Base-by-base conservation (phyloP, 2,797 vertebrate species). In the Jordanella pulchra region DNA sequence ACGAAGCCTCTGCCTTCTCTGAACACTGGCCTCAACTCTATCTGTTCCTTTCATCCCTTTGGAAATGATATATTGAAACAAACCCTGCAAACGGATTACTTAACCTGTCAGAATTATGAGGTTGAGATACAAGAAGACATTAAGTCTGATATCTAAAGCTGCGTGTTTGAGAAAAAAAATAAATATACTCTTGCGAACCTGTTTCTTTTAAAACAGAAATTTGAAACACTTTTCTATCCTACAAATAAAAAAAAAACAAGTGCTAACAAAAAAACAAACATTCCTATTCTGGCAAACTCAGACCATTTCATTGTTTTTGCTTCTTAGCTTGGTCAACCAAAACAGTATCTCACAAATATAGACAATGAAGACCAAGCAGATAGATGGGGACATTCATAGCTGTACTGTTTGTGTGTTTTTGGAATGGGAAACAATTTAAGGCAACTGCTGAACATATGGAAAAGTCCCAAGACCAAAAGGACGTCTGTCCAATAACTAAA, bases 401-500 rank as follows among this genome's bases (percentile, higher is more conserved):
- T 55, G 54, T 84, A 90, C 90, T 28, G 23, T 17, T 64, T 1
- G 23, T 32, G 35, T 42, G 21, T n/a, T 69, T 68, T 78, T 89
- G 92, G 94, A 96, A 95, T 90, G 91, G 91, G 93, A 90, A 86
- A 93, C 80, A 89, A 74, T 91, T 93, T 92, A 94, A 95, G 94
- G 93, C 93, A 92, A 88, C 95, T 92, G 64, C 81, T 84, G 72
- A 74, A 93, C 72, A 75, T 89, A 90, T 66, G 88, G 88, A 89
- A 81, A 89, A 90, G 86, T 68, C 91, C 48, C 56, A 75, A 76
- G 91, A 92, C 87, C 77, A 86, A 91, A 91, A 91, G 90, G 63
- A 74, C 77, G 35, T 39, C 81, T 89, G 75, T 75, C 67, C 67
- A 87, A 60, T 81, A 72, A 74, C 80, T 87, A 85, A 84, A 78